Base-by-base conservation (phyloP, 2,888 invertebrate genomes). In the Mythimna ferrago region DNA sequence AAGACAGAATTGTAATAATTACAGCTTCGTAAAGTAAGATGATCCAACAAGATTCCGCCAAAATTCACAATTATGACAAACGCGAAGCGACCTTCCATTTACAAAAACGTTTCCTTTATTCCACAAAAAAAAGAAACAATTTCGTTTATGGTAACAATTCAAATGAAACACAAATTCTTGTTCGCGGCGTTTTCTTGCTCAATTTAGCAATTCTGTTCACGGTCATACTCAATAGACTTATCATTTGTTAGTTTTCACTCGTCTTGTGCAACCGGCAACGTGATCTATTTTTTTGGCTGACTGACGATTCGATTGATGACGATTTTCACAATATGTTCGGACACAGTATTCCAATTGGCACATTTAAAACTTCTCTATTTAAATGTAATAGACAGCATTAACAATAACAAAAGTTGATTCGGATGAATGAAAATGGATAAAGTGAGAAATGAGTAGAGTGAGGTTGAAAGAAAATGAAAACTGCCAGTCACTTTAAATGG, bases 161-260 rank as follows among this genome's bases (percentile, higher is more conserved):
- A 61, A 63, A 54, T 54, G 6, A 38, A 68, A 69, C 44, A 56
- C 62, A 35, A 60, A 48, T 66, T 62, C 73, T 58, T 21, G 16
- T 63, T 66, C n/a, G 53, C 65, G 16, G 5, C 53, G 66, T 71
- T 76, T 76, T 64, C 62, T 71, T 67, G 76, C 61, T 56, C 19
- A 80, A 82, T 80, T 78, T 85, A 78, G 73, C 74, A 73, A 80
- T 75, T 71, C 54, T 70, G 71, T 74, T 76, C 84, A 85, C 61
- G 83, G 84, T 63, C 84, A 65, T 60, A 72, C 21, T 56, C 54
- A 53, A 57, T 58, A 57, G 66, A 63, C n/a, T 66, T 70, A 41
- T 78, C 48, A 32, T 48, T 74, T 61, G 60, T 69, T 70, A n/a
- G 38, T 66, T 79, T 70, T 75, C 26, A 75, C 26, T 56, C 0